phyloP scores from a whole-genome alignment of 2,888 invertebrate species.

The Thecophora atra region DNA sequence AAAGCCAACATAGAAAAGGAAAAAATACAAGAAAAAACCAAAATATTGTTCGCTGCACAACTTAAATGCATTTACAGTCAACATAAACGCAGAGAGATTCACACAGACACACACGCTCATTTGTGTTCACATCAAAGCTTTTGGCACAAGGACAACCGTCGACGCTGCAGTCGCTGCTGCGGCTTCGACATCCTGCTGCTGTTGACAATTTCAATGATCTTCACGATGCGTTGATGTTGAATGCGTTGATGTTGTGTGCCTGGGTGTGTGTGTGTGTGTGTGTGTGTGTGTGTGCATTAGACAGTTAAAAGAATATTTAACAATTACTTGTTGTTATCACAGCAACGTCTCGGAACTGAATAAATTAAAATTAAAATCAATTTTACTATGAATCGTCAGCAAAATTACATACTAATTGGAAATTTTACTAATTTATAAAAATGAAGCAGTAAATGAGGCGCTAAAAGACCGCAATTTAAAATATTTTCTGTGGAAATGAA shows the following conservation, averaged over 20 bases:
- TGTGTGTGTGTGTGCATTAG: no score
- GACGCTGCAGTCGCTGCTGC: neutral
- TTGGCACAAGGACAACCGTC: constrained; percentile 24
- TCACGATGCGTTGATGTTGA: constrained; percentile 16
- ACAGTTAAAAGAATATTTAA: no score
- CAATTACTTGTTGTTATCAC: no score
- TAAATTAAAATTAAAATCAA: no score
- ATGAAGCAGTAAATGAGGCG: no score
- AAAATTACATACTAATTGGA: no score
- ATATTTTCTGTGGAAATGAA: no score
- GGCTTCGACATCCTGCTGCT: constrained; percentile 14
- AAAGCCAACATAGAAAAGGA: neutral
- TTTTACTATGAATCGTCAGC: no score
- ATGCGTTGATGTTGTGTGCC: constrained; percentile 24
- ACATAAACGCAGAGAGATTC: constrained; percentile 35
- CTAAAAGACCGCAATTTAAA: no score
- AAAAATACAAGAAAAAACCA: constrained; percentile 5
- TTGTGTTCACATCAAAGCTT: neutral
- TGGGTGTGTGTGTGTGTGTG: constrained; percentile 3
- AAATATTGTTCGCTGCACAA: neutral
- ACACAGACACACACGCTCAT: constrained; percentile 30
- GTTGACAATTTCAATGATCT: constrained; percentile 31
- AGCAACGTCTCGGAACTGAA: no score
- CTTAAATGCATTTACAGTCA: neutral
- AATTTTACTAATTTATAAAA: no score